Base-by-base conservation (phyloP, 2,797 vertebrate species). In the Podargus strigoides region DNA sequence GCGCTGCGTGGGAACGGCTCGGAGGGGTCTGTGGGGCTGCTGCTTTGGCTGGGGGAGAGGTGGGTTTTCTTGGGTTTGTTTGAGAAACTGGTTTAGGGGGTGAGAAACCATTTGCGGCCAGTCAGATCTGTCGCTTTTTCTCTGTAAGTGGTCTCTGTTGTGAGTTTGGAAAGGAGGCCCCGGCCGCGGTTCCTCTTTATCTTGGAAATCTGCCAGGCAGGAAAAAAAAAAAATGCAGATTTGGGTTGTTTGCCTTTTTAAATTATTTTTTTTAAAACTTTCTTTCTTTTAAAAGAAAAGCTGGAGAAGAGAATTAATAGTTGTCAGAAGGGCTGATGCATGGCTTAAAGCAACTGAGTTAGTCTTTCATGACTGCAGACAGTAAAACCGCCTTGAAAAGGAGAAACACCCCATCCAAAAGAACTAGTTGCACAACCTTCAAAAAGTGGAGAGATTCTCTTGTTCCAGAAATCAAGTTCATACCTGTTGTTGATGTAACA, bases 401-500 rank as follows among this genome's bases (percentile, higher is more conserved):
- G 53, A 93, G 96, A 96, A 97, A 96, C 96, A 95, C 89, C 95
- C 95, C 28, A 37, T 78, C 95, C 70, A 10, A 94, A 95, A 96
- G 83, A 94, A 92, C 92, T 89, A 81, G 94, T 98, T 98, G 95
- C 97, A 95, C 97, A 97, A 97, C 97, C 89, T 96, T 84, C 77
- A 92, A 94, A 90, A 90, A 91, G 93, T 15, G 14, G 53, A 89
- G 93, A 87, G 62, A 77, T 95, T 88, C 64, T 67, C 55, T n/a
- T 76, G 87, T 96, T 96, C 85, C 90, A 86, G 77, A 90, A 94
- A 89, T 96, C 98, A 98, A 97, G 98, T 97, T 97, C 37, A 27
- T 96, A 97, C 98, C 97, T 98, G 98, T 96, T 55, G 91, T 68
- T 96, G 95, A 90, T 95, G 92, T 96, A 96, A 95, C 36, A 16